Base-by-base conservation (phyloP, 2,888 invertebrate species). In the Rhagonycha fulva region DNA sequence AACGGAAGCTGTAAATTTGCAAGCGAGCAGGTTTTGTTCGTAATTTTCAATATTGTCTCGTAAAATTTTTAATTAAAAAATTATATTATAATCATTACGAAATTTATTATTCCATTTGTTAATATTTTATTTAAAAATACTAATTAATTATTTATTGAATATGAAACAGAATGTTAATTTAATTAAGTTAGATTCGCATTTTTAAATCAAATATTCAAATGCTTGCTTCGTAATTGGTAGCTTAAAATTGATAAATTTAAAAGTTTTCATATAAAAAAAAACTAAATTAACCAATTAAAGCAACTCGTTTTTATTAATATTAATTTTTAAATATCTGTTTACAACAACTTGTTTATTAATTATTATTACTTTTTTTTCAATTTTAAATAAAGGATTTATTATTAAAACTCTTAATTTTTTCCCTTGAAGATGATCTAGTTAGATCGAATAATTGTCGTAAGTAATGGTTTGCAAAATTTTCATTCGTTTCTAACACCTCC, bases 1-100 rank as follows among this genome's bases (percentile, higher is more conserved):
- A 85, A 85, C 85, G 79, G 76, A 73, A 79, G 80, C 76, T 68
- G 61, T 70, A 47, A 70, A 75, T 76, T 76, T 79, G 76, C 78
- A 68, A 72, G 72, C 72, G 72, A 68, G 72, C 72, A 61, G 67
- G 72, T 72, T 70, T 72, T 68, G 72, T 72, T 72, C 72, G 67
- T 67, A 72, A 72, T 72, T 68, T 72, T 72, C 72, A 68, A 72
- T 72, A 68, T 72, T 72, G 72, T 72, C 72, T 32, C 68, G 60
- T 68, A 68, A 26, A 72, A 72, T 72, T 72, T 72, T 32, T 28
- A 68, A 67, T 30, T 47, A n/a, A 72, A 72, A 67, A 19, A 72
- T 47, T 47, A 72, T 47, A 66, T 66, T 66, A 24, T 66, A 66
- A 24, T 66, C 23, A 24, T 66, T 66, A n/a, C 62, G 11, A 66